Base-by-base conservation (phyloP, 2,113 vertebrate species). In the Passer domesticus region DNA sequence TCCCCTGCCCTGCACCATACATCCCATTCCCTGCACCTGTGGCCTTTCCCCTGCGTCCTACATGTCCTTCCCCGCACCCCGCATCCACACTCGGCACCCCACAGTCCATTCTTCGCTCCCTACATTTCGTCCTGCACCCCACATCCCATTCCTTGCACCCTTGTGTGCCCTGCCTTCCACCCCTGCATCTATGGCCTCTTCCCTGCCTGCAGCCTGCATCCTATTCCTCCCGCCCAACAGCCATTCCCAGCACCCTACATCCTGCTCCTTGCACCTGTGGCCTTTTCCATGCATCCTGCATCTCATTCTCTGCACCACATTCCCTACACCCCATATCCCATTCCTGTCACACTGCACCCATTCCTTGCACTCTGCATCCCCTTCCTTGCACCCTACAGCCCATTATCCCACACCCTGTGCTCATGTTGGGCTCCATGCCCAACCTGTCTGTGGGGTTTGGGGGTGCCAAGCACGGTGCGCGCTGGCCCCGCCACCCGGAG, bases 361-460 rank as follows among this genome's bases (percentile, higher is more conserved):
- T 53, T 31, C 37, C 15, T 21, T 52, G 23, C 58, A 39, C 7
- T 3, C 44, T 16, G 63, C 39, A 13, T 6, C 21, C 41, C 35
- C 41, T n/a, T 52, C 30, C 8, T 3, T 9, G 24, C 11, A 30
- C n/a, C 23, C 20, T 12, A 20, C 49, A 28, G 31, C 27, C 56
- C 43, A 4, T 37, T 33, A 56, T 19, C 27, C 7, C 49, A 7
- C 49, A 28, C n/a, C 11, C 16, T 7, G 11, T 1, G 87, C 30
- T 76, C 41, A 4, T 1, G 11, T 15, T 46, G 3, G 10, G 12
- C 15, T 49, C 17, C 56, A 20, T 33, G 17, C 47, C 30, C 30
- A 35, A 0, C 4, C 13, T 3, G 7, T 2, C 15, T 18, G 4
- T 1, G 21, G 9, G 6, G 9, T 12, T 52, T 1, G 30, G 24